phyloP scores from a whole-genome alignment of 2,888 invertebrate species.

The Tipula lateralis region DNA sequence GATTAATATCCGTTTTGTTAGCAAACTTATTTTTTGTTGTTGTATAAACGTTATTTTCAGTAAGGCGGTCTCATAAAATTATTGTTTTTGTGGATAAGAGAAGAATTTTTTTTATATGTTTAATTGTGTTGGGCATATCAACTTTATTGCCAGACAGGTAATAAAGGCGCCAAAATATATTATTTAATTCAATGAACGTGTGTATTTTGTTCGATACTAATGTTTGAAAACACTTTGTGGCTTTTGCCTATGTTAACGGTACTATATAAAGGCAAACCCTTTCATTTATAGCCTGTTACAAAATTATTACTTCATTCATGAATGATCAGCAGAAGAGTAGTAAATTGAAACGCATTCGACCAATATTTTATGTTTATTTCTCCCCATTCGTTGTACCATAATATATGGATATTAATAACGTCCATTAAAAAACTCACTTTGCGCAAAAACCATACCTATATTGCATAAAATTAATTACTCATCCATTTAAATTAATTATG shows the following conservation, averaged over 20 bases:
- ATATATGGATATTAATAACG: neutral
- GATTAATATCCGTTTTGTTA: slow-evolving; percentile 27
- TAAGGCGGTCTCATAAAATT: neutral
- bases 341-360: neutral
- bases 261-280: neutral
- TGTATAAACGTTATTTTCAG: neutral
- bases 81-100: neutral
- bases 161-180: neutral
- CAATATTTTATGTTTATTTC: neutral
- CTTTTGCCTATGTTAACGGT: too few species aligned
- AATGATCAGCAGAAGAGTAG: neutral
- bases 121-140: neutral
- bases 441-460: neutral
- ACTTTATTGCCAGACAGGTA: neutral
- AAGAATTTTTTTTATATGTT: neutral
- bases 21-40: neutral
- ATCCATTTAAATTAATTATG: slow-evolving; percentile 1
- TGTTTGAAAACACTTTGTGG: neutral
- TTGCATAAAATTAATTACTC: slow-evolving; percentile 1
- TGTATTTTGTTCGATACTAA: neutral
- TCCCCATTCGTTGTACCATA: neutral
- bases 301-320: neutral
- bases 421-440: neutral
- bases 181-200: neutral
- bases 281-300: neutral